These are phyloP conservation scores for Drosophila tripunctata DNA, from an alignment of 2,888 invertebrate genomes.

Conservation along the genomic window DNA sequence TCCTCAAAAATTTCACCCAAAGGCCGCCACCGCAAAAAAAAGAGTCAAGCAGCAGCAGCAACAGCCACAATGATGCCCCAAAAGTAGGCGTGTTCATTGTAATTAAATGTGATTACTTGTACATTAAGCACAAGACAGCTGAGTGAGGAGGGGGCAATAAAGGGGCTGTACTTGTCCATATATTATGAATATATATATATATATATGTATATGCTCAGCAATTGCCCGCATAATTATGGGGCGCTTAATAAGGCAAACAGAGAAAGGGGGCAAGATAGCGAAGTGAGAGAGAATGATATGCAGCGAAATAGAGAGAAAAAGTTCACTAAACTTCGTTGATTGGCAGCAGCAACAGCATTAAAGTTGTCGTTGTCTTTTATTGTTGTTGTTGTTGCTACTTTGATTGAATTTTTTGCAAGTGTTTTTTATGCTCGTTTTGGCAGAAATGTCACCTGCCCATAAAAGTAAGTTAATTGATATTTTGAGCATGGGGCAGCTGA, in stretches of 20 bases:
- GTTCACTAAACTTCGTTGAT: constrained; percentile 64
- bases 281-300: not conserved
- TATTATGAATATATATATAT: constrained; percentile 29
- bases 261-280: constrained; percentile 37
- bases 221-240: constrained; percentile 51
- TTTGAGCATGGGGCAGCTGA: constrained; percentile 11
- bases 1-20: constrained; percentile 55
- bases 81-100: constrained; percentile 50
- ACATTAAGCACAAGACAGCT: constrained; percentile 43
- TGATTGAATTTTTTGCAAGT: constrained; percentile 30
- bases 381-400: constrained; percentile 6
- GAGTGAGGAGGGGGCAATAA: not conserved
- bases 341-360: constrained; percentile 23
- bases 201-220: not conserved
- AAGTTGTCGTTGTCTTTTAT: constrained; percentile 1
- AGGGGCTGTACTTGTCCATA: not conserved
- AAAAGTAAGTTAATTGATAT: constrained; percentile 40
- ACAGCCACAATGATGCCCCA: constrained; percentile 23
- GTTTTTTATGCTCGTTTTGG: constrained; percentile 7
- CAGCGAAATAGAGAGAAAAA: constrained; percentile 13
- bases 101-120: constrained; percentile 72
- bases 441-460: constrained; percentile 46
- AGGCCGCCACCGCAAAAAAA: constrained; percentile 21
- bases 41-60: constrained; percentile 22
- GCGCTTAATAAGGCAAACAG: constrained; percentile 48